Evolutionary conservation across 2,113 vertebrate species (phyloP), one percentile per base, ranked within the genome.

Genomic region (Phalacrocorax brasilianus): DNA sequence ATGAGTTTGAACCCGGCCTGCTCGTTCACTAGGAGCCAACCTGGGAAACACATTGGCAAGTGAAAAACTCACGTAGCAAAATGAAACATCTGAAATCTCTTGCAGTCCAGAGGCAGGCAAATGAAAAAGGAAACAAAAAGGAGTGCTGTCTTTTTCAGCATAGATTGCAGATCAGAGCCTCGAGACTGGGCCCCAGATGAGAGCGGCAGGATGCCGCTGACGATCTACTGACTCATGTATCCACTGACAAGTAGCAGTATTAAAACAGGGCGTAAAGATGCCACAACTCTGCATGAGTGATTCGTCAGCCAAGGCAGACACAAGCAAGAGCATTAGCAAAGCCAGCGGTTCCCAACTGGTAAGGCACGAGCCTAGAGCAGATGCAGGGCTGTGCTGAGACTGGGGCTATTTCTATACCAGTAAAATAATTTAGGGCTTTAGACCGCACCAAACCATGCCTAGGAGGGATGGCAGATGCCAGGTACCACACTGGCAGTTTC

Each of bases 211-310:
- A 95, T 77, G 74, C 96, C 93, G 93, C 93, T 94, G 90, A 88
- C 23, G 3, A 85, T 77, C 89, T 20, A 55, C 82, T 97, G 88
- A 94, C 62, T 97, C 90, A 95, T 85, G 86, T 85, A 96, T 95
- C 55, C 96, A 89, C 78, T 95, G 92, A 96, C 95, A 97, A 97
- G 95, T 96, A 96, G 92, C 93, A 95, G 26, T 59, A 89, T 63
- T 95, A 93, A 91, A 93, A 93, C 84, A 93, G 93, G 47, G 94
- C 38, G 5, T 91, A 77, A 95, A 96, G 94, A 96, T 94, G 89
- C 91, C 94, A 95, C 95, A 97, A 9, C 89, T 96, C 93, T 94
- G 96, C 81, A 0, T 96, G 96, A 96, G 84, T 1, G 1, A 40
- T 63, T 89, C 24, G 0, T 79, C 91, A 94, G 96, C 93, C 95